Base-by-base conservation (phyloP, 2,113 vertebrate genomes). In the Eonycteris spelaea region DNA sequence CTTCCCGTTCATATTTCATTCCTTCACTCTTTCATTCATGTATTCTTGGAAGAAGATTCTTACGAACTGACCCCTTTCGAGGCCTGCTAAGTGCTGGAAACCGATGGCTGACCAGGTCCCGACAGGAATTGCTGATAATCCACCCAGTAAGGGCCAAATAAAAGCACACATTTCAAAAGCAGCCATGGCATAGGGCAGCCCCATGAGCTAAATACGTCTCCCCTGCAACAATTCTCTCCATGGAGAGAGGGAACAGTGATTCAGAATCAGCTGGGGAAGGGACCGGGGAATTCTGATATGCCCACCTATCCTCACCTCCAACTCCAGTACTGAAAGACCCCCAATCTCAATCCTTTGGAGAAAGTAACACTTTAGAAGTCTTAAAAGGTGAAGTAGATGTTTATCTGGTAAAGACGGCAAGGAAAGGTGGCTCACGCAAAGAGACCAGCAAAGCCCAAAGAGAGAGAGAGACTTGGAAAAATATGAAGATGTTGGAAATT, bases 331-430 rank as follows among this genome's bases (percentile, higher is more conserved):
- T 53, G 53, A 70, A 55, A 15, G 21, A 93, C 30, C 13, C 67
- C 63, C 55, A 79, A 21, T 3, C 16, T 57, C n/a, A 40, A 19
- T 43, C 26, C n/a, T 79, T 86, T 53, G n/a, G 68, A 89, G 38
- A 9, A 93, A 67, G 15, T 43, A 40, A 74, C 7, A 11, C 67
- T 61, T 75, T 83, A 43, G 30, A n/a, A 68, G 19, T 14, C 57
- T 74, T 94, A 12, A 78, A 61, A 35, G 8, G 8, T 61, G 26
- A 68, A 71, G 10, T 2, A 43, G 38, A 38, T 71, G 5, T 61
- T 85, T 96, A 73, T 86, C 63, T 7, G 14, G 33, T 78, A 43
- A 67, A 77, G 33, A 86, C 79, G 48, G 48, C 33, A 55, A 86
- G 15, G 14, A 28, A 78, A 51, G 30, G 8, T 40, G 40, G 26